A percentile compares a stretch with the other conserved stretches of the same genome.
Conservation (phyloP, 2,888 invertebrate species). For the Cheilosia impressa region DNA sequence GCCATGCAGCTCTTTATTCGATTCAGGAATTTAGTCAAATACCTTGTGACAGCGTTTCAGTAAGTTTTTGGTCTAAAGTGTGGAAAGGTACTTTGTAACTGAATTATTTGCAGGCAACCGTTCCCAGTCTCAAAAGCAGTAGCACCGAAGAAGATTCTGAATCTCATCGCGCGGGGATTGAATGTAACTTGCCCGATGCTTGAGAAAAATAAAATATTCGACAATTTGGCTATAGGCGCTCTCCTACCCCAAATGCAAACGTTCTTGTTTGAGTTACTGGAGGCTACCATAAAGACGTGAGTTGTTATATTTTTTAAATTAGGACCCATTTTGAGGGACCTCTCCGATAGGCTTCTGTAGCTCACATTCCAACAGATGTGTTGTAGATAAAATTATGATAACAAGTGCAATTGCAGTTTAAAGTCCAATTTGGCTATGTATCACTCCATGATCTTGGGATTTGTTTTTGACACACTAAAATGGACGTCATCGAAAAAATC, state of each 20-base stretch:
- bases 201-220: constrained; percentile 78
- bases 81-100: not conserved
- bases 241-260: constrained; percentile 79
- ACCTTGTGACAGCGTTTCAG: constrained; percentile 77
- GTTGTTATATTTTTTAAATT: constrained; percentile 45
- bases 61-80: constrained; percentile 24
- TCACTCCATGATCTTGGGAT: constrained; percentile 76
- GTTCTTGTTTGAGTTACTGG: constrained; percentile 77
- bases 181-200: constrained; percentile 77
- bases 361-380: too few species aligned
- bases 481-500: constrained; percentile 79
- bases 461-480: constrained; percentile 78
- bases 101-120: constrained; percentile 77
- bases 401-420: constrained; percentile 69
- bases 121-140: constrained; percentile 80
- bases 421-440: constrained; percentile 78
- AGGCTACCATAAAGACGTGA: constrained; percentile 78
- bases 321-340: too few species aligned
- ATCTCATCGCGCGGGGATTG: constrained; percentile 79
- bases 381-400: not conserved
- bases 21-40: constrained; percentile 77
- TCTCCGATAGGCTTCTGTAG: too few species aligned
- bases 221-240: constrained; percentile 78
- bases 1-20: constrained; percentile 77
- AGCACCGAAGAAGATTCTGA: constrained; percentile 78